These are phyloP conservation scores for Philereme vetulata DNA, from an alignment of 2,888 invertebrate genomes.

Conservation along the genomic window DNA sequence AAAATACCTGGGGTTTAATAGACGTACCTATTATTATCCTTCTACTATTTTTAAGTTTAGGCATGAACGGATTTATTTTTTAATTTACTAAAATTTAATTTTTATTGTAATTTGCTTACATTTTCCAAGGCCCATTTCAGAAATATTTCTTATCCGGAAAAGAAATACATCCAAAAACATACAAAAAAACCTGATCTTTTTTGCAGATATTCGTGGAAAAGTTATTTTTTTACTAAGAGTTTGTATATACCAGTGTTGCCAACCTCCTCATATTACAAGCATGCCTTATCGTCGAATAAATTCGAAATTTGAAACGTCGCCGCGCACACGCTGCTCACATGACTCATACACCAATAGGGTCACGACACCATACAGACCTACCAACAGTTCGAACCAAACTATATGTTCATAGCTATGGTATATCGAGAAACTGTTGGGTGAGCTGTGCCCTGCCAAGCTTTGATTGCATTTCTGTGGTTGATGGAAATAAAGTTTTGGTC, in stretches of 20 bases:
- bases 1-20: too few species aligned
- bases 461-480: conserved; percentile 64
- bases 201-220: too few species aligned
- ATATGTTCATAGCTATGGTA: conserved; percentile 40
- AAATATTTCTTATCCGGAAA: too few species aligned
- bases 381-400: conserved; percentile 19
- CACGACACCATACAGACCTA: conserved; percentile 62
- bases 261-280: conserved; percentile 44
- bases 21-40: too few species aligned
- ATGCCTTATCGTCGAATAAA: conserved; percentile 67
- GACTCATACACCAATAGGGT: conserved; percentile 81
- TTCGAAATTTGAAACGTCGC: conserved; percentile 77
- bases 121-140: too few species aligned
- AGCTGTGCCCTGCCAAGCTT: conserved; percentile 63
- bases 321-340: conserved; percentile 73
- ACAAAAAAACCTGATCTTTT: too few species aligned
- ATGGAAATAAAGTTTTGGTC: conserved; percentile 53
- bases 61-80: too few species aligned
- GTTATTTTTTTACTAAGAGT: too few species aligned
- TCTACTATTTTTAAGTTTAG: too few species aligned
- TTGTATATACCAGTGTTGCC: conserved; percentile 18
- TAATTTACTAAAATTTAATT: too few species aligned
- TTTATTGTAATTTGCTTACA: too few species aligned
- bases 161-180: too few species aligned
- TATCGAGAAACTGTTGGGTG: conserved; percentile 35